Evolutionary conservation across 2,113 vertebrate species (phyloP).

Genomic region (Austrofundulus limnaeus): DNA sequence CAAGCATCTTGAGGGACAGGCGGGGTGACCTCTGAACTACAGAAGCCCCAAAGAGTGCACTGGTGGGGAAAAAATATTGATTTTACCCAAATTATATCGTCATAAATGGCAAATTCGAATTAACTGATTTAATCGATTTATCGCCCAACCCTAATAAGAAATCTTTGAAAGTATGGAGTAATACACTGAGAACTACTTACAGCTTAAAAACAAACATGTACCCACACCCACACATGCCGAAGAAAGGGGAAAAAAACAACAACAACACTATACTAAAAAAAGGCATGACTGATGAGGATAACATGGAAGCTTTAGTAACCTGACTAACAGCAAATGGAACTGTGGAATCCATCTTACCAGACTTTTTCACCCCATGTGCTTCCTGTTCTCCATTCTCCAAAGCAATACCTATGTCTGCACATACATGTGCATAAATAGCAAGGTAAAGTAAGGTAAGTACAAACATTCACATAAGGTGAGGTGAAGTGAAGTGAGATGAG

Average conservation of each 20-base stretch:
- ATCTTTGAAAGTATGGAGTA: constrained; percentile 5
- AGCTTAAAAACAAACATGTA: too few species aligned
- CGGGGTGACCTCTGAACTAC: too few species aligned
- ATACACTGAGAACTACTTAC: constrained; percentile 20
- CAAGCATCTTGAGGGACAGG: too few species aligned
- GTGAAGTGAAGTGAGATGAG: too few species aligned
- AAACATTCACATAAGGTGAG: too few species aligned
- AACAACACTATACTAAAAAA: constrained; percentile 8
- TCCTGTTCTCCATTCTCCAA: constrained; percentile 87
- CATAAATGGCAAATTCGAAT: too few species aligned
- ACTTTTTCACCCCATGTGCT: constrained; percentile 74
- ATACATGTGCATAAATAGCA: constrained; percentile 38
- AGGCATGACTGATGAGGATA: constrained; percentile 5
- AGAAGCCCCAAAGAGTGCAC: too few species aligned
- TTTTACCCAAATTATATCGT: too few species aligned
- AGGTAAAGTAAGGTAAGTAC: too few species aligned
- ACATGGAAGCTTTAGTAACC: constrained; percentile 7
- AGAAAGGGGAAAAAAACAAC: not conserved
- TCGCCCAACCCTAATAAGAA: too few species aligned
- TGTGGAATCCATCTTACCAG: constrained; percentile 75
- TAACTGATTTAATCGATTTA: too few species aligned
- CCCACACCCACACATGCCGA: constrained; percentile 13
- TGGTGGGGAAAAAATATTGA: too few species aligned
- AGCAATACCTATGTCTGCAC: constrained; percentile 73
- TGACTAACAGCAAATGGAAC: constrained; percentile 24